Evolutionary conservation across 1,140 invertebrate species (phyloP), one percentile per base, ranked within the genome.

Genomic region (Drosophila obscura): DNA sequence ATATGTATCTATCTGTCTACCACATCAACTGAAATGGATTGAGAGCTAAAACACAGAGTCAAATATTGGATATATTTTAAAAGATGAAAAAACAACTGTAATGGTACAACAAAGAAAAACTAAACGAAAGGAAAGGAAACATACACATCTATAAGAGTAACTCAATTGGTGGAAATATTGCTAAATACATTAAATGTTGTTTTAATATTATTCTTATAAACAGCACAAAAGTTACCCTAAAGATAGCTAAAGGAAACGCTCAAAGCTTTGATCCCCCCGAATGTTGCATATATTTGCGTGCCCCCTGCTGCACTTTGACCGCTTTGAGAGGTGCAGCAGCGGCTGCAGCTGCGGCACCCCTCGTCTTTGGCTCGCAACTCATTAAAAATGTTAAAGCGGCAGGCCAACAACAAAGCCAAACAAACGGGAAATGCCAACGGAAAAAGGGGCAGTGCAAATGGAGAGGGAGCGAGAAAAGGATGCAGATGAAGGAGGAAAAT

Each of bases 381-480:
- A 79, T 79, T 78, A 79, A 78, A 78, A 79, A 68, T 68, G 66
- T 65, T 65, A 58, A 78, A 53, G 51, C 31, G 24, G 9, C 45
- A 19, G 31, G 26, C 57, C 49, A 55, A 53, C 41, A 75, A 75
- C 72, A 75, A 75, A 75, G 55, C 28, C 49, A 60, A 55, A 31
- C 49, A 46, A 65, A 57, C 31, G 45, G 60, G 24, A 72, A 65
- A 53, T 48, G 13, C 31, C 31, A 60, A 5, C 16, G 26, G 45
- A 9, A 24, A 35, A 22, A 13, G 2, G 6, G n/a, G 11, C 8
- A 48, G 22, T 15, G 45, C 8, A 35, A 35, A 16, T 46, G 45
- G 45, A 16, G 15, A 22, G 45, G 19, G 45, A 8, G 6, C 4
- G 11, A 63, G 15, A 35, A 35, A 57, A 69, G 43, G 66, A 57